Percentiles rank a stretch among this genome's conserved stretches.
phyloP scores from a whole-genome alignment of 2,797 vertebrate species.

The Coilia nasus region DNA sequence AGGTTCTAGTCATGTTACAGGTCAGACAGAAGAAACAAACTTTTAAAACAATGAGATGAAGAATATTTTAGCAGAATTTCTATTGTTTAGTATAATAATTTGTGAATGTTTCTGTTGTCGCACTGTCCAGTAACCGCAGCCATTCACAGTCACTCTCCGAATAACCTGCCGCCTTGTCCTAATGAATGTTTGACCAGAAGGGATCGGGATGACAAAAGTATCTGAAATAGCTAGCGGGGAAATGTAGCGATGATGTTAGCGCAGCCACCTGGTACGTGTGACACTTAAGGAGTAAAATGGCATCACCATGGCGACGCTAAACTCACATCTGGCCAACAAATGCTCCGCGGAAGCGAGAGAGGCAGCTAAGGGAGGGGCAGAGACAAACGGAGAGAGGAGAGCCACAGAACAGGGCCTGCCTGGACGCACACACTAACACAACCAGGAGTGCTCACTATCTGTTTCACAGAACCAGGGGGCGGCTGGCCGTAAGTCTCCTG shows the following conservation, averaged over 20 bases:
- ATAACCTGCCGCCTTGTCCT: neutral
- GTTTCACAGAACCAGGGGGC: neutral
- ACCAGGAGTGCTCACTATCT: neutral
- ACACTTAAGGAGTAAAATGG: constrained; percentile 4
- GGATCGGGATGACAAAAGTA: neutral
- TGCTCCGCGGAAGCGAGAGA: constrained; percentile 18
- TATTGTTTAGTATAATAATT: neutral
- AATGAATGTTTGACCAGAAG: neutral
- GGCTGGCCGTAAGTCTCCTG: neutral
- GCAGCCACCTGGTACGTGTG: neutral
- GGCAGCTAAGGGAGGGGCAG: neutral
- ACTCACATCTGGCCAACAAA: constrained; percentile 43
- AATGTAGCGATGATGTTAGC: constrained; percentile 27
- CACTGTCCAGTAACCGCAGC: neutral
- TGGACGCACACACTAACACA: neutral
- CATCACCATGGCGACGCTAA: constrained; percentile 30
- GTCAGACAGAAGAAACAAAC: neutral
- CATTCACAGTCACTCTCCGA: neutral
- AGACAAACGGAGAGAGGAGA: neutral
- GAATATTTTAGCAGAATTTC: neutral
- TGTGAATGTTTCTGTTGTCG: neutral
- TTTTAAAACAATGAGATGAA: neutral
- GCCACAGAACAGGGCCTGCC: neutral
- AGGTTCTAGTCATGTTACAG: neutral
- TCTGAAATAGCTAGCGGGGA: neutral